Evolutionary conservation across 1,140 invertebrate species (phyloP).

Genomic region (Cydia fagiglandana): DNA sequence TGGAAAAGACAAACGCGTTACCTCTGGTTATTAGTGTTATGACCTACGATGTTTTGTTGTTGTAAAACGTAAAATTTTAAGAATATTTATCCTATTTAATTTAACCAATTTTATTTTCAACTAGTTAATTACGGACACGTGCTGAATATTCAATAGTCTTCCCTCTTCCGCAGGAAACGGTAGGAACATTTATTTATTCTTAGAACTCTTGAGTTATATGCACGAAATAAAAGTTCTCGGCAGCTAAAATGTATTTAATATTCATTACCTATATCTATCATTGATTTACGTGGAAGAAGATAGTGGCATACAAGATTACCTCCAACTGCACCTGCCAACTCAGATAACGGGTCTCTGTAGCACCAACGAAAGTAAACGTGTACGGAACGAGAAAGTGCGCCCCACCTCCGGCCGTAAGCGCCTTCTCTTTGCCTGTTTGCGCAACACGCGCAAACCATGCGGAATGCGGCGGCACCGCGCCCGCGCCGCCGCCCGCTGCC

Average conservation of each 20-base stretch:
- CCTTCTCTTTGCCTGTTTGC: slow-evolving; percentile 66
- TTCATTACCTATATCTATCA: neutral
- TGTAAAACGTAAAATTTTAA: neutral
- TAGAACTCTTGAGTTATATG: no score
- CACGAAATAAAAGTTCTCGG: no score
- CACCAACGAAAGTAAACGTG: slow-evolving; percentile 73
- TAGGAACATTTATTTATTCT: no score
- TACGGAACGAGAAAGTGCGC: slow-evolving; percentile 66
- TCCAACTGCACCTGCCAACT: slow-evolving; percentile 67
- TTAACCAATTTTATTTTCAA: no score
- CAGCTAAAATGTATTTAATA: neutral
- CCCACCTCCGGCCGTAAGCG: slow-evolving; percentile 42
- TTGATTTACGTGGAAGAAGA: neutral
- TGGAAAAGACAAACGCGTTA: neutral
- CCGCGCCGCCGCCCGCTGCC: slow-evolving; percentile 19
- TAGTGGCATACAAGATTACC: slow-evolving; percentile 41
- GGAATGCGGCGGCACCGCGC: slow-evolving; percentile 47
- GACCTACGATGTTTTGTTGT: neutral
- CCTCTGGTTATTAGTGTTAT: neutral
- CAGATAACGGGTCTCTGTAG: slow-evolving; percentile 65
- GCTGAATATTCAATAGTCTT: no score
- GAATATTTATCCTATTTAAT: neutral
- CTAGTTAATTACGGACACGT: no score
- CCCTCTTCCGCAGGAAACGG: no score
- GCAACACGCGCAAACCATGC: slow-evolving; percentile 54